Base-by-base conservation (phyloP, 2,888 invertebrate species). In the Trachelus iudaicus region DNA sequence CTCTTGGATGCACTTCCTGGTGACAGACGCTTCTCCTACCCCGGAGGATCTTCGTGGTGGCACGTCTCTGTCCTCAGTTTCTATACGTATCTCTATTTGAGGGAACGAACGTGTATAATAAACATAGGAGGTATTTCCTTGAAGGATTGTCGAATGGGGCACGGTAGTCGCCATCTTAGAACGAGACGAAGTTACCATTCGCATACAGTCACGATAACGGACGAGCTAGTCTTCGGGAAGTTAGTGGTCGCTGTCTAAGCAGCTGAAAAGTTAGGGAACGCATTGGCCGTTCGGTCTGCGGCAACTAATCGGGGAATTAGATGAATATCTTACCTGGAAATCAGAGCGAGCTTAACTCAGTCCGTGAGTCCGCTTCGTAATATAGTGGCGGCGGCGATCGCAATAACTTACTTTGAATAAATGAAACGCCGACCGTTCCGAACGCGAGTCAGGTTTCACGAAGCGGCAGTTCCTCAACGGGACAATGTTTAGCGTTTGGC, bases 361-460 rank as follows among this genome's bases (percentile, higher is more conserved):
- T 82, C 86, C 85, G 85, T 86, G 83, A 87, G 81, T 82, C 81
- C 81, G 74, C 74, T 81, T 83, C 84, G 85, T 90, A 90, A 90
- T 90, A 89, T 89, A 89, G 89, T 89, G 84, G 86, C 87, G 80
- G 85, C 79, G 84, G 83, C 86, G 87, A 89, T 90, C 87, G 90
- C 90, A 88, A 90, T 90, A 90, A 90, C 88, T 90, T 90, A 89
- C 89, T 88, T 89, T 89, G 88, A 90, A 90, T 90, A 90, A 90
- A 90, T 90, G 89, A 90, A 90, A 89, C 86, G 88, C 87, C 88
- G 88, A 83, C 84, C 83, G 85, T 85, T 86, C 83, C 86, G 85
- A 87, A 86, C 86, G 84, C 86, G 86, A 89, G 87, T 87, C 89
- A 85, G 86, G 83, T 84, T 73, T 80, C 75, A 73, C 75, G 76